A percentile compares a stretch with the other conserved stretches of the same genome.
These are phyloP conservation scores for Drosophila pegasa DNA, from an alignment of 2,888 invertebrate genomes.

Conservation along the genomic window DNA sequence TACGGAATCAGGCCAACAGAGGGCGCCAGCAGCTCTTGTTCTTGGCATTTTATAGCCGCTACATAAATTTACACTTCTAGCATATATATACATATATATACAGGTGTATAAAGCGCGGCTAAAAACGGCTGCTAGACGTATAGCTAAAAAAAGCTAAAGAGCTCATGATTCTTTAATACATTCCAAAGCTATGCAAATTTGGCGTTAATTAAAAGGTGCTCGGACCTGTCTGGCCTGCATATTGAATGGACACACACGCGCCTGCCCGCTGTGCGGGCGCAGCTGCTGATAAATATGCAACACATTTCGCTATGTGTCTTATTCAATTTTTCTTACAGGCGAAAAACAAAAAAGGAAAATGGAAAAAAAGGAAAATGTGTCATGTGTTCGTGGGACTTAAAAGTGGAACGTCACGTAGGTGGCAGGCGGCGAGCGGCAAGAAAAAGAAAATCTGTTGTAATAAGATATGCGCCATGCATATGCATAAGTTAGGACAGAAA, in stretches of 20 bases:
- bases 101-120: background rate
- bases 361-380: slow-evolving; percentile 19
- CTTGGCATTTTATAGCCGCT: background rate
- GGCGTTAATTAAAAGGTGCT: slow-evolving; percentile 21
- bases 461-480: slow-evolving; percentile 78
- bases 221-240: slow-evolving; percentile 4
- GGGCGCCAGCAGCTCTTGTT: slow-evolving; percentile 1
- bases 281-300: slow-evolving; percentile 44
- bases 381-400: slow-evolving; percentile 42
- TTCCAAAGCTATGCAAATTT: background rate
- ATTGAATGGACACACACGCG: slow-evolving; percentile 1
- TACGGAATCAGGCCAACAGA: slow-evolving; percentile 4
- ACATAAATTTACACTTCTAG: slow-evolving; percentile 1
- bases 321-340: slow-evolving; percentile 28
- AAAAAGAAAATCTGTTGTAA: slow-evolving; percentile 72
- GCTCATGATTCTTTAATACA: slow-evolving; percentile 2
- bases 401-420: slow-evolving; percentile 70
- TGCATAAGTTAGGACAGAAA: slow-evolving; percentile 60
- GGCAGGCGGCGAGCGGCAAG: slow-evolving; percentile 38
- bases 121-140: slow-evolving; percentile 1
- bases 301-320: slow-evolving; percentile 37
- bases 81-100: background rate
- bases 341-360: slow-evolving; percentile 6
- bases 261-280: background rate
- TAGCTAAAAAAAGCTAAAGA: background rate